Conservation (phyloP, 2,797 vertebrate species). For the Amphiprion clarkii region DNA sequence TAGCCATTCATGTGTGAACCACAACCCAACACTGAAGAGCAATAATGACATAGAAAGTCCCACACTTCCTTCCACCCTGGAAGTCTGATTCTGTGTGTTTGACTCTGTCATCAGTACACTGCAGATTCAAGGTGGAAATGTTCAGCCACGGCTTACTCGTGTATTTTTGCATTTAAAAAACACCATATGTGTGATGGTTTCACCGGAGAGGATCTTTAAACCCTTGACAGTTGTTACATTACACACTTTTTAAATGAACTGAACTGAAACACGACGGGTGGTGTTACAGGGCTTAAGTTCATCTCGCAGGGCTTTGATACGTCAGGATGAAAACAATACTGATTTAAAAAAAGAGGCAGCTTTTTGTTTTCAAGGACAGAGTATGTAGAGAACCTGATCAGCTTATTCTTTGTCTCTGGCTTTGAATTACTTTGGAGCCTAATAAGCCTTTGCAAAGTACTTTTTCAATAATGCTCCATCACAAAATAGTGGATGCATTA, state of each 20-base stretch:
- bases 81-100: too few relatives aligned
- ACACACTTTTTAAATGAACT: background rate
- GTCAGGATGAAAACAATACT: background rate
- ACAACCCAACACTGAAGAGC: too few relatives aligned
- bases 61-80: too few relatives aligned
- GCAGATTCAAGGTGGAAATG: too few relatives aligned
- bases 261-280: background rate
- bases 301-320: background rate
- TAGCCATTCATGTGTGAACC: too few relatives aligned
- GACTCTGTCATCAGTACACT: too few relatives aligned
- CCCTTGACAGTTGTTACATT: background rate
- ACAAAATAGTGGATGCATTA: background rate
- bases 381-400: background rate
- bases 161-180: too few relatives aligned
- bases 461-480: background rate
- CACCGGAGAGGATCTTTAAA: background rate
- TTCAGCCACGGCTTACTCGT: too few relatives aligned
- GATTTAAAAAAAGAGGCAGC: background rate
- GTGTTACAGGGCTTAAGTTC: background rate
- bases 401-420: too few relatives aligned
- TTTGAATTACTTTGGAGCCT: too few relatives aligned
- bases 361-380: conserved; percentile 21
- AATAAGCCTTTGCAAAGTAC: background rate
- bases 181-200: too few relatives aligned
- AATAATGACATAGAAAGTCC: too few relatives aligned